phyloP scores from a whole-genome alignment of 2,888 invertebrate species.

The Hipparchia semele region DNA sequence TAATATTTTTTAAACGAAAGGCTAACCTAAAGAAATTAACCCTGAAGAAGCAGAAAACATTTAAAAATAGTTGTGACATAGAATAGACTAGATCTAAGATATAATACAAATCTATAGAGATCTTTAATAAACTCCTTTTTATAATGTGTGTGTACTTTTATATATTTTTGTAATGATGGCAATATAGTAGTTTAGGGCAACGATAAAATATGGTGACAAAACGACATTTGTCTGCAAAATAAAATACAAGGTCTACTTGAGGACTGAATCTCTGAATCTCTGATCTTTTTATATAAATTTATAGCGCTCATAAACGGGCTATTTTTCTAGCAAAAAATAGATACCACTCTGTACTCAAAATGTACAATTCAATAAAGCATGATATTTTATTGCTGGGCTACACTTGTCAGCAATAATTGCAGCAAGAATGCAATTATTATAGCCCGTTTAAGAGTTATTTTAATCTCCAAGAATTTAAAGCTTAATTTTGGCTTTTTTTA shows the following conservation, averaged over 20 bases:
- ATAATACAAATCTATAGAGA: slow-evolving; percentile 10
- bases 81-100: not conserved
- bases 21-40: too few species aligned
- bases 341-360: too few species aligned
- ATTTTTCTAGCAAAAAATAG: not conserved
- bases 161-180: slow-evolving; percentile 17
- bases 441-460: not conserved
- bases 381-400: not conserved
- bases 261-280: not conserved
- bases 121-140: slow-evolving; percentile 6
- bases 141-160: slow-evolving; percentile 19
- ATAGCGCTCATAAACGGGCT: not conserved
- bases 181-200: slow-evolving; percentile 1
- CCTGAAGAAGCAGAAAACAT: not conserved
- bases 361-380: too few species aligned
- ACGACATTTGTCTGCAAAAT: not conserved
- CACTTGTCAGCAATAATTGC: not conserved
- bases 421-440: slow-evolving; percentile 3
- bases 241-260: not conserved
- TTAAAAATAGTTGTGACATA: not conserved
- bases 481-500: not conserved
- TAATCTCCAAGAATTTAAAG: not conserved
- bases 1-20: too few species aligned
- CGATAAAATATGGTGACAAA: not conserved
- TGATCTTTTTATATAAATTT: not conserved